Conservation (phyloP, 1,140 invertebrate genomes). For the Cyclargus thomasi region DNA sequence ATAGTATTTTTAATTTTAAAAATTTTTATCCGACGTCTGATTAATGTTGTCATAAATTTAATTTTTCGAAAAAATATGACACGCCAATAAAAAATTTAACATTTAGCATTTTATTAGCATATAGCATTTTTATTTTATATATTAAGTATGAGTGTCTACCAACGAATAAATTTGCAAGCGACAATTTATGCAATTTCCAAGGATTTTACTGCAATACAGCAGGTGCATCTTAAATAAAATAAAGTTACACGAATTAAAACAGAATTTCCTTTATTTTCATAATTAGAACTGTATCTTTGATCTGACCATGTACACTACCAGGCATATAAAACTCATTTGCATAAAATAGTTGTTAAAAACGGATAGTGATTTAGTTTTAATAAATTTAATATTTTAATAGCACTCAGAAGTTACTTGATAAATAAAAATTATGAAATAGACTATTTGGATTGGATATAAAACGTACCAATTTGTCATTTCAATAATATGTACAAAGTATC, state of each 20-base stretch:
- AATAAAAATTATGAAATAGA: too few species aligned
- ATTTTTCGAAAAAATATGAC: neutral
- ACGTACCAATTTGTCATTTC: neutral
- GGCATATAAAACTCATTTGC: neutral
- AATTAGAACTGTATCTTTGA: neutral
- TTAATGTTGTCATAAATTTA: neutral
- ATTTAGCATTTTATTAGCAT: neutral
- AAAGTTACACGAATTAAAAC: neutral
- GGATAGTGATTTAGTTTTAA: neutral
- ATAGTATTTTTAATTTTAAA: neutral
- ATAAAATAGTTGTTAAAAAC: neutral
- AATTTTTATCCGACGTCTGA: neutral
- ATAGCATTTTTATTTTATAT: neutral
- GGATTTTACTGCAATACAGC: neutral
- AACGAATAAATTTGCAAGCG: neutral
- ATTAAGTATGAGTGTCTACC: neutral
- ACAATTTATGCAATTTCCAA: conserved; percentile 8
- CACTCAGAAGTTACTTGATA: too few species aligned
- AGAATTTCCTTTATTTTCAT: neutral
- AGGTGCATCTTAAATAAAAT: neutral
- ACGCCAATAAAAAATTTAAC: neutral
- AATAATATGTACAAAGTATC: conserved; percentile 31
- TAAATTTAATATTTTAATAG: too few species aligned
- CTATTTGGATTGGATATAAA: neutral
- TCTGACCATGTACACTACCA: neutral